Conservation (phyloP, 2,888 invertebrate genomes). For the Frankliniella intonsa region DNA sequence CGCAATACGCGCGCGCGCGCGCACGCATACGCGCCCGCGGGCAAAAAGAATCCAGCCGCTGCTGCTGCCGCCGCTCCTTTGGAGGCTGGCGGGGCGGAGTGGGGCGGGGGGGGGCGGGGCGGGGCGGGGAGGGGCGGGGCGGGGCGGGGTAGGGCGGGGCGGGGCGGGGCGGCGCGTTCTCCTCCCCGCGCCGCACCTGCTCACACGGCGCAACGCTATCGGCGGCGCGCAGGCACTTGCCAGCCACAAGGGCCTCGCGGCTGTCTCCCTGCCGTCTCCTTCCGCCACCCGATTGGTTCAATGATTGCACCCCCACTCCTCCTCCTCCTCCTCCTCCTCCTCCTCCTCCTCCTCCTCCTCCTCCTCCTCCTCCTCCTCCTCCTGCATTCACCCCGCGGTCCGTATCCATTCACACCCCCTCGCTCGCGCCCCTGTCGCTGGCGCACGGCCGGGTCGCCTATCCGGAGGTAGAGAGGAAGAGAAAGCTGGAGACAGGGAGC, state of each 20-base stretch:
- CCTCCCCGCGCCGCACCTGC: neutral
- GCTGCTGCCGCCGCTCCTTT: too few species aligned
- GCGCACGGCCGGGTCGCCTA: too few species aligned
- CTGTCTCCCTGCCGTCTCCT: neutral
- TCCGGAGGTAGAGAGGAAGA: too few species aligned
- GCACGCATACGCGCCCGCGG: too few species aligned
- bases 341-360: neutral
- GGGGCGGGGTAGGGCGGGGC: too few species aligned
- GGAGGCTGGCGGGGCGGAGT: too few species aligned
- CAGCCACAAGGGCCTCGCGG: neutral
- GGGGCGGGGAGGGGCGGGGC: too few species aligned
- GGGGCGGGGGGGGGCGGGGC: too few species aligned
- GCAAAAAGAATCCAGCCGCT: too few species aligned
- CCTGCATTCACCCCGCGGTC: neutral
- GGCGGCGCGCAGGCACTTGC: neutral
- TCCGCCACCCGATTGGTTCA: slow-evolving; percentile 21
- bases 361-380: neutral
- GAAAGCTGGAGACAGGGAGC: too few species aligned
- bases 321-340: neutral
- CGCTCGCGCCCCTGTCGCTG: neutral
- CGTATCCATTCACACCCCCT: neutral
- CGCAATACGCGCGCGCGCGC: too few species aligned
- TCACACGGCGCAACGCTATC: neutral
- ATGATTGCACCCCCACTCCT: slow-evolving; percentile 1
- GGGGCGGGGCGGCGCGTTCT: neutral